Percentiles rank a stretch among this genome's conserved stretches.
phyloP scores from a whole-genome alignment of 2,113 vertebrate genomes.

The Solea senegalensis region DNA sequence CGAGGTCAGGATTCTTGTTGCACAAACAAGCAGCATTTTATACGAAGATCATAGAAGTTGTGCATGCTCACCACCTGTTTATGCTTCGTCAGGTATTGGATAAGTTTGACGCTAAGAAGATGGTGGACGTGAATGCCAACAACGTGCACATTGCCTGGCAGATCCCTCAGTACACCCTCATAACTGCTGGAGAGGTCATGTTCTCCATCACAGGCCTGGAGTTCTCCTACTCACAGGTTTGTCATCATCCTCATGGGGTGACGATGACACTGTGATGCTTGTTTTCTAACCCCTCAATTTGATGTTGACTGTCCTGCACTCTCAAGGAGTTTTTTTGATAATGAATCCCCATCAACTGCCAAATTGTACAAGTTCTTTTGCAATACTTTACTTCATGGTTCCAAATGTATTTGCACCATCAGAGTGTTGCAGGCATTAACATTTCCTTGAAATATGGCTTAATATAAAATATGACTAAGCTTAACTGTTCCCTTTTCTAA shows the following conservation, averaged over 20 bases:
- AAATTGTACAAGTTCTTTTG: too few species aligned
- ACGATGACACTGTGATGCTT: too few species aligned
- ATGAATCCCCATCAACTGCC: too few species aligned
- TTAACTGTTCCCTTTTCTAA: too few species aligned
- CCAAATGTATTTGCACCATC: too few species aligned
- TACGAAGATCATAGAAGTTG: background rate
- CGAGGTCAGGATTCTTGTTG: slow-evolving; percentile 74
- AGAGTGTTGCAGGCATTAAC: too few species aligned
- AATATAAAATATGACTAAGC: too few species aligned
- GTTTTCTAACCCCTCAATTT: too few species aligned
- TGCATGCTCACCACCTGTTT: background rate
- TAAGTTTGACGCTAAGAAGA: slow-evolving; percentile 65
- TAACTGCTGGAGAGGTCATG: slow-evolving; percentile 95
- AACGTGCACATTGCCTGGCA: slow-evolving; percentile 92
- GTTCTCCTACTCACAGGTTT: slow-evolving; percentile 98
- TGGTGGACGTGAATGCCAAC: slow-evolving; percentile 87
- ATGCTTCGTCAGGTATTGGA: slow-evolving; percentile 70
- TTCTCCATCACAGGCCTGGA: slow-evolving; percentile 96
- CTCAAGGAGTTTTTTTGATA: too few species aligned
- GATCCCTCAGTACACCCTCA: slow-evolving; percentile 90
- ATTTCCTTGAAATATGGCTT: too few species aligned
- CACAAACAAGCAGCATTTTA: background rate
- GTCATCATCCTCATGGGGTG: background rate
- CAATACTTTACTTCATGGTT: too few species aligned
- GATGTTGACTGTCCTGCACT: too few species aligned